These are phyloP conservation scores for Microctonus brassicae DNA, from an alignment of 2,888 invertebrate genomes.

Conservation along the genomic window DNA sequence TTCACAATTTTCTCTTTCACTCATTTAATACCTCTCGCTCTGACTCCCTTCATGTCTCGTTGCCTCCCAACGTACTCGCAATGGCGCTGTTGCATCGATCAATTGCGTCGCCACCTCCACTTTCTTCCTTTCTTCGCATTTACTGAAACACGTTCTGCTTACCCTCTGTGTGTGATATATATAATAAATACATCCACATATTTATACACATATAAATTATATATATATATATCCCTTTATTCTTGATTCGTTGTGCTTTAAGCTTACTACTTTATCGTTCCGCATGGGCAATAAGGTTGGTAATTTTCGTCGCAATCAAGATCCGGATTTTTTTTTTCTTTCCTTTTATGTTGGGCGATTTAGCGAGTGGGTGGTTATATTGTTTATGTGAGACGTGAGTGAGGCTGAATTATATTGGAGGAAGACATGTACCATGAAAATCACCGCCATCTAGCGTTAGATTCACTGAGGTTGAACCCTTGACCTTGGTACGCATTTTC, in stretches of 20 bases:
- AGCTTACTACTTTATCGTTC: not conserved
- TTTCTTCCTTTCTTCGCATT: constrained; percentile 43
- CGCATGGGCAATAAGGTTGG: not conserved
- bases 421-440: not conserved
- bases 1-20: constrained; percentile 29
- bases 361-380: not conserved
- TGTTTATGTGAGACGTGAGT: not conserved
- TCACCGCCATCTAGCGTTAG: constrained; percentile 2
- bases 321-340: not conserved
- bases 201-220: too few relatives aligned
- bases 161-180: too few relatives aligned
- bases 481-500: constrained; percentile 18
- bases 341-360: not conserved
- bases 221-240: not conserved
- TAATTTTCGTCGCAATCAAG: not conserved
- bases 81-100: constrained; percentile 67
- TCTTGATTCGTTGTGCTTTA: not conserved
- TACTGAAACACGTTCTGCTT: not conserved
- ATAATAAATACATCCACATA: constrained; percentile 4
- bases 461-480: not conserved
- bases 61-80: constrained; percentile 38
- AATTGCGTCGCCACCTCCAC: constrained; percentile 61
- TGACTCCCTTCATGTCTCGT: constrained; percentile 45
- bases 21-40: constrained; percentile 42
- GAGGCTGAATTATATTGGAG: not conserved